Evolutionary conservation across 2,888 invertebrate genomes (phyloP).

Genomic region (Margaritifera margaritifera): DNA sequence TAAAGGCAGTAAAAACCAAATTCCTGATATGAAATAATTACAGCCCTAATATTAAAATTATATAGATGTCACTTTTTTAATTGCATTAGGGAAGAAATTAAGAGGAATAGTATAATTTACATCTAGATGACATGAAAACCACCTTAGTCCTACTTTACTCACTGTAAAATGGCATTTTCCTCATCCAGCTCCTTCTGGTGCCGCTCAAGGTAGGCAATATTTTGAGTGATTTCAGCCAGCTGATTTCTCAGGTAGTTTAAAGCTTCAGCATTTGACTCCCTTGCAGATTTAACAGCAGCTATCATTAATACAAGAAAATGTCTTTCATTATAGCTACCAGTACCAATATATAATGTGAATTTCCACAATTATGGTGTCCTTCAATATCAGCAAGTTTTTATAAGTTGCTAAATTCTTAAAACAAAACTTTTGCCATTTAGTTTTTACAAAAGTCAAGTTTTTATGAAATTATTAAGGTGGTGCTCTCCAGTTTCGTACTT

Average conservation of each 20-base stretch:
- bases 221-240: conserved; percentile 59
- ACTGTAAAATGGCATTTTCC: conserved; percentile 68
- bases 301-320: conserved; percentile 14
- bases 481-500: too few species aligned
- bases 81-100: too few species aligned
- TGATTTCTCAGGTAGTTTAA: conserved; percentile 59
- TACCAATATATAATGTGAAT: not conserved
- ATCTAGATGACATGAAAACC: too few species aligned
- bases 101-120: too few species aligned
- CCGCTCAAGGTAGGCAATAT: conserved; percentile 58
- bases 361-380: not conserved
- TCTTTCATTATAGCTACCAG: not conserved
- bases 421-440: too few species aligned
- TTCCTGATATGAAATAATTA: too few species aligned
- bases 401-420: too few species aligned
- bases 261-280: conserved; percentile 67
- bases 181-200: conserved; percentile 61
- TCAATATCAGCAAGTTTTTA: not conserved
- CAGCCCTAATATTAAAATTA: too few species aligned
- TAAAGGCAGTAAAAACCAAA: too few species aligned
- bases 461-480: too few species aligned
- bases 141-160: conserved; percentile 26
- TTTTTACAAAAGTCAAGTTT: too few species aligned
- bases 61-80: too few species aligned
- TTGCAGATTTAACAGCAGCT: conserved; percentile 69